Percentiles rank a stretch among this genome's conserved stretches.
Conservation (phyloP, 1,140 invertebrate species). For the Chrysopa pallens region DNA sequence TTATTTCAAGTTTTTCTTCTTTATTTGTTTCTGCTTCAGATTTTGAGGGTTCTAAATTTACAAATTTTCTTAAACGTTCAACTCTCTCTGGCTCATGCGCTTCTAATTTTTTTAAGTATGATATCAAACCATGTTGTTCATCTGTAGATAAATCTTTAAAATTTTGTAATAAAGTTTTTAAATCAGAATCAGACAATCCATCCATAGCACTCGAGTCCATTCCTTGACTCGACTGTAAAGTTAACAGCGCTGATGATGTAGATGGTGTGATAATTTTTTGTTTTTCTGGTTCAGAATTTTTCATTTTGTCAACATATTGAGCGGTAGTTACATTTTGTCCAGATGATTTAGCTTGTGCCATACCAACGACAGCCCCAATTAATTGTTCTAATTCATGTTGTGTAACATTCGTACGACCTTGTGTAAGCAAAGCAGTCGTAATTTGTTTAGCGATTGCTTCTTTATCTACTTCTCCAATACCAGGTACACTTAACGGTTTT, state of each 20-base stretch:
- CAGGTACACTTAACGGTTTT: constrained; percentile 30
- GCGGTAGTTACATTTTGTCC: constrained; percentile 1
- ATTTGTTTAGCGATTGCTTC: constrained; percentile 57
- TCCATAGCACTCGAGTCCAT: constrained; percentile 31
- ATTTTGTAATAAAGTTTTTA: constrained; percentile 56
- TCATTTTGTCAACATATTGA: neutral
- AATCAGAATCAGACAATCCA: constrained; percentile 50
- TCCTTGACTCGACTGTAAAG: neutral
- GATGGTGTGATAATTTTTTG: neutral
- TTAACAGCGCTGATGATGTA: neutral
- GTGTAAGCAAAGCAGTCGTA: constrained; percentile 49
- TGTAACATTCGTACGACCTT: constrained; percentile 59
- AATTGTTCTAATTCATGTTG: constrained; percentile 56
- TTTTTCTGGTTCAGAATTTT: neutral
- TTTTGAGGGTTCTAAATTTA: constrained; percentile 27
- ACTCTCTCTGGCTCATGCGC: constrained; percentile 47
- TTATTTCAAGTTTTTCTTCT: constrained; percentile 1
- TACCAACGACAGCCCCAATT: constrained; percentile 53
- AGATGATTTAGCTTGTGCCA: constrained; percentile 12
- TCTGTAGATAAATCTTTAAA: constrained; percentile 57
- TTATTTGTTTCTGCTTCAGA: constrained; percentile 1
- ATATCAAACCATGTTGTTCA: constrained; percentile 60
- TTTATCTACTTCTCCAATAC: constrained; percentile 47
- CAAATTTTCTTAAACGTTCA: constrained; percentile 44
- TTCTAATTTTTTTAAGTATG: constrained; percentile 59